Conservation (phyloP, 2,888 invertebrate genomes). For the Ectemnius lituratus region DNA sequence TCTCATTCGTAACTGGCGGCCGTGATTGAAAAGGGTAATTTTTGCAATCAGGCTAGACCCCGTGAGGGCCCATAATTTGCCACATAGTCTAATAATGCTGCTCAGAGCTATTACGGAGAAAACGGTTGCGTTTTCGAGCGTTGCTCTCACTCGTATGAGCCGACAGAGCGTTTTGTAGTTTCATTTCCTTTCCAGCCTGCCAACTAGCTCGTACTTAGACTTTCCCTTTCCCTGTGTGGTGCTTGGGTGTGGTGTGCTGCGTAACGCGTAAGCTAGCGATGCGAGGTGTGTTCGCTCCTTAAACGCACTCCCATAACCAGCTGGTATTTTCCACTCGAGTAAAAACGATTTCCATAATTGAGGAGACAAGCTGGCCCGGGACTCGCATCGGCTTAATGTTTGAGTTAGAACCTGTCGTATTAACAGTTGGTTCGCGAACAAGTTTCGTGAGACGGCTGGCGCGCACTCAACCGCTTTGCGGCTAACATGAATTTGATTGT, state of each 20-base stretch:
- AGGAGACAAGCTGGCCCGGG: slow-evolving; percentile 35
- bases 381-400: slow-evolving; percentile 16
- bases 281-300: slow-evolving; percentile 18
- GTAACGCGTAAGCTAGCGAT: slow-evolving; percentile 13
- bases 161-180: neutral
- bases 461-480: neutral
- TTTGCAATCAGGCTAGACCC: neutral
- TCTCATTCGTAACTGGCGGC: neutral
- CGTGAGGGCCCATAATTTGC: slow-evolving; percentile 19
- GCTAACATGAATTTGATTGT: neutral
- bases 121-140: slow-evolving; percentile 22
- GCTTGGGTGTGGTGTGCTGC: slow-evolving; percentile 6
- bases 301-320: slow-evolving; percentile 27
- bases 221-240: slow-evolving; percentile 5
- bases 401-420: slow-evolving; percentile 5
- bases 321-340: slow-evolving; percentile 38
- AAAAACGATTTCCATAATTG: slow-evolving; percentile 50
- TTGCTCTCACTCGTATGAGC: neutral
- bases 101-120: slow-evolving; percentile 32
- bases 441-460: neutral
- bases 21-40: slow-evolving; percentile 6
- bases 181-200: neutral
- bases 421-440: slow-evolving; percentile 13
- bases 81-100: slow-evolving; percentile 30
- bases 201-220: neutral